A percentile compares a stretch with the other conserved stretches of the same genome.
These are phyloP conservation scores for Platichthys stellatus DNA, from an alignment of 2,113 vertebrate genomes.

Conservation along the genomic window DNA sequence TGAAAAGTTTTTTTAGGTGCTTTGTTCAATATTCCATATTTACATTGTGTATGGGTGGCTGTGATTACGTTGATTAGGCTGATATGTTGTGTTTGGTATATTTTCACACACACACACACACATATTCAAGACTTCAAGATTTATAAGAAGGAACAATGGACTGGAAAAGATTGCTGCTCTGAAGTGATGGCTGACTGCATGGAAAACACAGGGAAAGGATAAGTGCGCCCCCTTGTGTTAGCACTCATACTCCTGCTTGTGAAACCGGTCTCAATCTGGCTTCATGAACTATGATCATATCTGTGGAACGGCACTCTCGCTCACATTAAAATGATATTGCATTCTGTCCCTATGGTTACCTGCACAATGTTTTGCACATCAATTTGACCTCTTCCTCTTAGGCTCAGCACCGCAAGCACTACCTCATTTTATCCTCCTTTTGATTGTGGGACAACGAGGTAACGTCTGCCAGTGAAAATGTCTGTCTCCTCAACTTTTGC, in stretches of 20 bases:
- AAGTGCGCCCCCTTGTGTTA: constrained; percentile 86
- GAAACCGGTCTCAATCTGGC: constrained; percentile 1
- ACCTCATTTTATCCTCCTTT: constrained; percentile 33
- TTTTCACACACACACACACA: constrained; percentile 46
- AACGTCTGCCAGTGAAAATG: constrained; percentile 25
- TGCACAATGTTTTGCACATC: constrained; percentile 25
- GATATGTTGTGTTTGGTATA: constrained; percentile 48
- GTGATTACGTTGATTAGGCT: constrained; percentile 60
- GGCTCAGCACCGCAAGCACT: constrained; percentile 5
- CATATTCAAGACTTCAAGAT: constrained; percentile 63
- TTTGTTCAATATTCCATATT: constrained; percentile 21
- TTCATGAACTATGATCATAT: constrained; percentile 21
- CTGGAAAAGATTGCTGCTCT: constrained; percentile 65
- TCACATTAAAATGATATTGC: constrained; percentile 32
- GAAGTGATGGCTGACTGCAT: constrained; percentile 46
- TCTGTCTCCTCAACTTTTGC: constrained; percentile 34
- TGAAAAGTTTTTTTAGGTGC: constrained; percentile 32
- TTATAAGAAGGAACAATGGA: constrained; percentile 75
- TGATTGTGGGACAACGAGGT: constrained; percentile 1
- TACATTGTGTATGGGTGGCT: constrained; percentile 21
- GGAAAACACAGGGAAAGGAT: constrained; percentile 76
- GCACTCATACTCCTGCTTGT: constrained; percentile 13
- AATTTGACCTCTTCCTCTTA: neutral
- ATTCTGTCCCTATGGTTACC: constrained; percentile 38
- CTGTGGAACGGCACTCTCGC: constrained; percentile 24